Conservation (phyloP, 92 coral and sea anemone genomes). For the Heteractis magnifica region DNA sequence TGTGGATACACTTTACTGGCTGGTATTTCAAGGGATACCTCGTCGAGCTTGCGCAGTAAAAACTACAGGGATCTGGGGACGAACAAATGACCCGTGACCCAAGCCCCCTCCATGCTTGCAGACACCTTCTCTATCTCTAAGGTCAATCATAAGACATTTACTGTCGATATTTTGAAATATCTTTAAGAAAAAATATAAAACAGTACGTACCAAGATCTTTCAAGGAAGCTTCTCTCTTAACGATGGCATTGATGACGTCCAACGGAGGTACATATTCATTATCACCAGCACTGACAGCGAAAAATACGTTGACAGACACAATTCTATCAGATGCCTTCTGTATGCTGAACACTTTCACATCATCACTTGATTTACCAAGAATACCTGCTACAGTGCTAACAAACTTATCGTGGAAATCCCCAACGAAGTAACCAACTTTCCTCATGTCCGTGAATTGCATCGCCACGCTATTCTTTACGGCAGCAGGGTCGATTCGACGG, state of each 20-base stretch:
- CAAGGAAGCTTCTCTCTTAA: constrained; percentile 31
- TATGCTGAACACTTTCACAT: constrained; percentile 64
- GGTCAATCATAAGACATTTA: too few species aligned
- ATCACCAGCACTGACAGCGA: constrained; percentile 52
- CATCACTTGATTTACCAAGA: constrained; percentile 39
- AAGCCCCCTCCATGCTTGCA: too few species aligned
- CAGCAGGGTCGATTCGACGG: constrained; percentile 48
- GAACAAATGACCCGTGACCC: too few species aligned
- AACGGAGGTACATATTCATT: constrained; percentile 33
- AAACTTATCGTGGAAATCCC: constrained; percentile 54
- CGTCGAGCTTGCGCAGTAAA: background rate
- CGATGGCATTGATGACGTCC: constrained; percentile 40
- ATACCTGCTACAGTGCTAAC: constrained; percentile 24
- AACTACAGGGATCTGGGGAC: background rate
- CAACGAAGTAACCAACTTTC: constrained; percentile 58
- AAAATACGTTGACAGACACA: constrained; percentile 56
- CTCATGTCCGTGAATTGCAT: constrained; percentile 64
- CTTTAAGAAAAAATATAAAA: background rate
- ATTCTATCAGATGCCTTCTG: constrained; percentile 52
- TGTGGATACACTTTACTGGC: too few species aligned
- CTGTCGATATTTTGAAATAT: background rate
- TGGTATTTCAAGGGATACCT: too few species aligned
- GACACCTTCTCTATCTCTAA: too few species aligned
- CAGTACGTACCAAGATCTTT: constrained; percentile 51
- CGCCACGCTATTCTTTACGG: constrained; percentile 65